These are phyloP conservation scores for Chironomus riparius DNA, from an alignment of 2,888 invertebrate genomes.

Conservation along the genomic window DNA sequence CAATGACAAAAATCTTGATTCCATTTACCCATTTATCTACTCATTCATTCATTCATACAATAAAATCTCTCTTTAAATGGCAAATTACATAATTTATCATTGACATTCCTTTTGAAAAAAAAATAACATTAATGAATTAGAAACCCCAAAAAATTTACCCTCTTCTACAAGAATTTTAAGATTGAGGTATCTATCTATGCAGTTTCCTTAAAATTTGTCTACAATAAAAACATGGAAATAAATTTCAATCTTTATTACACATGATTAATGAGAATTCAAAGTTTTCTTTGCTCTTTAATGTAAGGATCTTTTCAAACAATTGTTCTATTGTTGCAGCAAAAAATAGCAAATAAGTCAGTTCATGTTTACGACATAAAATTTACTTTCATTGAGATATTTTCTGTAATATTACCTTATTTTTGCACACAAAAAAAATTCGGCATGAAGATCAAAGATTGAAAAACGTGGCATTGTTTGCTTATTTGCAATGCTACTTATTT, in stretches of 20 bases:
- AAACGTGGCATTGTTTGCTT: constrained; percentile 22
- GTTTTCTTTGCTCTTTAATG: neutral
- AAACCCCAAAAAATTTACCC: neutral
- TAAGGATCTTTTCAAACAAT: neutral
- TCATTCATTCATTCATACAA: neutral
- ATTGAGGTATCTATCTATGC: neutral
- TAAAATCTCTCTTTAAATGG: neutral
- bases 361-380: neutral
- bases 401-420: too few relatives aligned
- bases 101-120: neutral
- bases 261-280: neutral
- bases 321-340: neutral
- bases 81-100: constrained; percentile 21
- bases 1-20: neutral
- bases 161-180: neutral
- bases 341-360: neutral
- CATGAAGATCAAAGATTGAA: neutral
- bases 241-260: neutral
- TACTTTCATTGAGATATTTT: too few relatives aligned
- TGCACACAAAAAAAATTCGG: neutral
- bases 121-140: neutral
- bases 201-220: too few relatives aligned
- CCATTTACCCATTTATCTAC: neutral
- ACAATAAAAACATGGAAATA: neutral
- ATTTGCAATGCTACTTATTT: constrained; percentile 18